Evolutionary conservation across 92 coral and sea anemone species (phyloP), one percentile per base, ranked within the genome.

Genomic region (Bergia puertoricense): DNA sequence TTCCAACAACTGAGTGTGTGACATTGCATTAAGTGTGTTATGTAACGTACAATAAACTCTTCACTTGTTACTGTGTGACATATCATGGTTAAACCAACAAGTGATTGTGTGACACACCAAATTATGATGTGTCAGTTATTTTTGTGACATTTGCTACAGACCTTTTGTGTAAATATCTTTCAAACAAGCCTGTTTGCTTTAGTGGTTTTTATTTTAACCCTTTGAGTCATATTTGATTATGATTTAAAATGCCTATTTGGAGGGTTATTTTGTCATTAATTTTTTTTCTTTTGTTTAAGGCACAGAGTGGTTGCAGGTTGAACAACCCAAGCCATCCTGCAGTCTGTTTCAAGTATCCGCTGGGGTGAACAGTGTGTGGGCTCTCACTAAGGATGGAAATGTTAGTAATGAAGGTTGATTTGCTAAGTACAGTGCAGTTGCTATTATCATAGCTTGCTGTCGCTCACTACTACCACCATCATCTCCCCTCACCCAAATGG

Each of bases 361-460:
- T 75, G 99, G 99, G 39, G 78, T 91, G 5, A 92, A 95, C 89
- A 90, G 97, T 85, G 89, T 95, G 4, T 97, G 99, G 99, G 97
- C 96, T 2, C 91, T 97, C 37, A 95, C 97, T 6, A 97, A 95
- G 91, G 98, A 95, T 90, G 98, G 95, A 8, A 94, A 97, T 93
- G 99, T 96, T 48, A 37, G 57, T 75, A 23, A 22, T 51, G 76
- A 20, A 72, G 8, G 73, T 42, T 72, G 54, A 10, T 22, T n/a
- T 71, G 18, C 36, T 41, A 22, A 76, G 45, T 2, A 18, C 62
- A 86, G 3, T 1, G 14, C 59, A 54, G 18, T 54, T 13, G 59
- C 18, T 18, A 69, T 20, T 18, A 10, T 11, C 37, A n/a, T 69
- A 10, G 8, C n/a, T 69, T 67, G n/a, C 18, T 67, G n/a, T 67